Evolutionary conservation across 2,113 vertebrate genomes (phyloP), one percentile per base, ranked within the genome.

Genomic region (Synodontis membranacea): DNA sequence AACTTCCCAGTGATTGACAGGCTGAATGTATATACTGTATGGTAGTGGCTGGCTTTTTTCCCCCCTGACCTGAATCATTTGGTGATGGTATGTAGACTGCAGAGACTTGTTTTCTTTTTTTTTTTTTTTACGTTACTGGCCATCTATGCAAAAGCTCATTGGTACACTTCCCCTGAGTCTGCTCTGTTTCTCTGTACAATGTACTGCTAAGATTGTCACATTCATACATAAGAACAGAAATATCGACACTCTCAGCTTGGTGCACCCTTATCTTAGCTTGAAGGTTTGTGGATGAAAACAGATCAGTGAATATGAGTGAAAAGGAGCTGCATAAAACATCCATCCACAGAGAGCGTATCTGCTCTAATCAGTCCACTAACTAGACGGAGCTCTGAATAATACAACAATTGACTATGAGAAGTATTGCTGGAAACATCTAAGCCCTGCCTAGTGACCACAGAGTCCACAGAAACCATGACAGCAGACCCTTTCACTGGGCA

Each of bases 381-480:
- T 28, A 19, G 48, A 62, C 79, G 58, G 31, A 85, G 19, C 82
- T n/a, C 91, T 94, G 89, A 92, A 93, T 92, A 93, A 94, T 93
- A 87, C 60, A 94, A 62, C 48, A 80, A 72, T 37, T 39, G 9
- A 60, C 70, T 54, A 79, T 21, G 64, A 88, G 82, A 75, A 79
- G 54, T 60, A 80, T 66, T 37, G 4, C 82, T 86, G 46, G 58
- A 88, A 90, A 85, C 88, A 88, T 88, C 87, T 84, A 50, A 31
- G 39, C 88, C 81, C 88, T 88, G 87, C 87, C 91, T 86, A 72
- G 89, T 92, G 90, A 88, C 91, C 90, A 93, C 23, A 68, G 91
- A 92, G 88, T 93, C 82, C 23, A 68, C 78, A 68, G 91, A 94
- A 90, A 88, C 88, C 92, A 92, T 92, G 89, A 91, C 90, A 91